Conservation (phyloP, 2,797 vertebrate species). For the Clarias platycephalus region DNA sequence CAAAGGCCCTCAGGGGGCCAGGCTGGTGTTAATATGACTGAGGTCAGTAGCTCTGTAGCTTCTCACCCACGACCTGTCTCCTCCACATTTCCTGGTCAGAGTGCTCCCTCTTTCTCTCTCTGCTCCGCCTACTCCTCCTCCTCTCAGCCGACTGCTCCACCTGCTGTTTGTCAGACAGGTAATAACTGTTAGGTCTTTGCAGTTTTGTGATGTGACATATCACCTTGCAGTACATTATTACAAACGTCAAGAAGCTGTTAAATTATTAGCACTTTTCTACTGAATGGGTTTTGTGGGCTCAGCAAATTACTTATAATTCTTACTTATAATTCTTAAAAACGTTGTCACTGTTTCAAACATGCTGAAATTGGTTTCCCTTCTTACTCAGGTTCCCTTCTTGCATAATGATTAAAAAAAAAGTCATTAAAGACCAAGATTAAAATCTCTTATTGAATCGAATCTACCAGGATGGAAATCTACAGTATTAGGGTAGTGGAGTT, state of each 20-base stretch:
- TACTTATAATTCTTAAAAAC: no score
- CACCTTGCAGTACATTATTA: not conserved
- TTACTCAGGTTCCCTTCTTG: not conserved
- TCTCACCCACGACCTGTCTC: slow-evolving; percentile 53
- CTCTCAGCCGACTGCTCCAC: slow-evolving; percentile 40
- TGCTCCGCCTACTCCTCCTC: slow-evolving; percentile 53
- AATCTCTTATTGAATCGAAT: not conserved
- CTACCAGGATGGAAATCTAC: not conserved
- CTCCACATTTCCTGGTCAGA: slow-evolving; percentile 41
- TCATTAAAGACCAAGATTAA: not conserved
- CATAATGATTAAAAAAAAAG: not conserved
- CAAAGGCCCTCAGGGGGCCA: slow-evolving; percentile 66
- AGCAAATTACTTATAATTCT: not conserved
- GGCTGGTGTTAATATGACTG: slow-evolving; percentile 47
- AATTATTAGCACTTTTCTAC: not conserved
- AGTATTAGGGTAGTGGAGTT: not conserved
- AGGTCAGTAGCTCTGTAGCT: slow-evolving; percentile 48
- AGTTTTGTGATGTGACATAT: not conserved
- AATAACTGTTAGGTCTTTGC: slow-evolving; percentile 32
- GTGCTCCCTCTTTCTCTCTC: slow-evolving; percentile 39
- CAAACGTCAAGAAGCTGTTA: not conserved
- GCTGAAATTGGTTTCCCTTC: not conserved
- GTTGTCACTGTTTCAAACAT: not conserved
- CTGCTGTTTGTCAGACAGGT: slow-evolving; percentile 61
- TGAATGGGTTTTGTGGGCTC: not conserved